Conservation (phyloP, 2,797 vertebrate genomes). For the Thunnus albacares region DNA sequence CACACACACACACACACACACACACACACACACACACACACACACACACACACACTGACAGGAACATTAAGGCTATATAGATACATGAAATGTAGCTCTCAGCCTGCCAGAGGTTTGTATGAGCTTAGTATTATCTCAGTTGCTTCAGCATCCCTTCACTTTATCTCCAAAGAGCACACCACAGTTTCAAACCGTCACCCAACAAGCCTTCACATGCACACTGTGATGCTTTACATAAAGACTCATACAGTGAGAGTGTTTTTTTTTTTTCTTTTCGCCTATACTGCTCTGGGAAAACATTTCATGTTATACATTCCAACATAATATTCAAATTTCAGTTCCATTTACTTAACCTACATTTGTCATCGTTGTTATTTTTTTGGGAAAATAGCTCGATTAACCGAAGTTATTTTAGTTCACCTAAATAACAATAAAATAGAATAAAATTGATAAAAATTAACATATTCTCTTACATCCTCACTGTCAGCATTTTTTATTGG, state of each 20-base stretch:
- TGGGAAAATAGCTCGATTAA: no score
- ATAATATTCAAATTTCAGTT: background rate
- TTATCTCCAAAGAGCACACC: constrained; percentile 36
- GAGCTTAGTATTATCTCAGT: constrained; percentile 37
- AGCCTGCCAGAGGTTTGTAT: background rate
- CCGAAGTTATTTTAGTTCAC: no score
- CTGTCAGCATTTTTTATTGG: no score
- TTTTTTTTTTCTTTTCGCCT: background rate
- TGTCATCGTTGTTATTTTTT: background rate
- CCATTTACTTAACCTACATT: background rate
- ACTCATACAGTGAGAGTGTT: no score
- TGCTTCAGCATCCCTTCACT: constrained; percentile 20
- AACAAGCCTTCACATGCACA: constrained; percentile 1
- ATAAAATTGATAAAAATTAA: no score
- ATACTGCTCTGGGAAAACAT: no score
- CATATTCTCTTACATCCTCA: no score
- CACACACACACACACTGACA: background rate
- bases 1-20: constrained; percentile 9
- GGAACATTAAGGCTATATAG: background rate
- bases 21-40: constrained; percentile 17
- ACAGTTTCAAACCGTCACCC: constrained; percentile 7
- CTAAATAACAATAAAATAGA: no score
- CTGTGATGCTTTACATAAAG: background rate
- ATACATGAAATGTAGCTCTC: background rate
- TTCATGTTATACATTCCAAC: no score